Percentiles rank a stretch among this genome's conserved stretches.
Evolutionary conservation across 1,140 invertebrate species (phyloP).

Genomic region (Monomorium pharaonis): DNA sequence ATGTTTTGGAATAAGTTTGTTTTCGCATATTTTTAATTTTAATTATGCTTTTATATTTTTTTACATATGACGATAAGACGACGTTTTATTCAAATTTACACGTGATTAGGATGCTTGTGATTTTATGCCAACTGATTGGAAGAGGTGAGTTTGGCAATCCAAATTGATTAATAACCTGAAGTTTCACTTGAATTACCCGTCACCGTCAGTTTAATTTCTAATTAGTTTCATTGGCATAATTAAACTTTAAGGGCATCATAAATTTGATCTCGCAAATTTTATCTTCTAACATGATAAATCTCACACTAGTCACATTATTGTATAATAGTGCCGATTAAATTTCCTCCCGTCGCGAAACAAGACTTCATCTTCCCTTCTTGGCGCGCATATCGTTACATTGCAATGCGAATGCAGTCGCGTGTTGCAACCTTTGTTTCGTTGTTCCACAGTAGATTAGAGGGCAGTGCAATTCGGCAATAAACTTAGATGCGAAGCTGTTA

Average conservation of each 20-base stretch:
- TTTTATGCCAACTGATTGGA: background rate
- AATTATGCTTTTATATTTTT: background rate
- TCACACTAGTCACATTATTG: constrained; percentile 46
- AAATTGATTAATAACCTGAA: background rate
- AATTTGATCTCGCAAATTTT: background rate
- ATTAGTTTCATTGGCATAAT: constrained; percentile 10
- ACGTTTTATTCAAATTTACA: background rate
- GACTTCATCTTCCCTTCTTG: constrained; percentile 8
- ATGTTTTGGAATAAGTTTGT: background rate
- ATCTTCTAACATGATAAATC: constrained; percentile 9
- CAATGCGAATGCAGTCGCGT: constrained; percentile 32
- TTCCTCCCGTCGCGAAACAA: constrained; percentile 15
- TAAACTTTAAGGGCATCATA: constrained; percentile 6
- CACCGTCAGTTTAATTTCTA: background rate
- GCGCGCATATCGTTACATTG: constrained; percentile 12
- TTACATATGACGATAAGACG: background rate
- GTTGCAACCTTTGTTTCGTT: constrained; percentile 51
- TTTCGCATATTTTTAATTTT: background rate
- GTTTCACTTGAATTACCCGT: background rate
- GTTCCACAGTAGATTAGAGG: constrained; percentile 55
- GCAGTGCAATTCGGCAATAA: constrained; percentile 45
- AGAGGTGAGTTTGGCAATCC: background rate
- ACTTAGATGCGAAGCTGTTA: constrained; percentile 39
- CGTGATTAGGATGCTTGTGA: background rate
- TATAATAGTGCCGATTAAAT: constrained; percentile 53